phyloP scores from a whole-genome alignment of 2,797 vertebrate genomes.

The Schizopygopsis pylzovi region DNA sequence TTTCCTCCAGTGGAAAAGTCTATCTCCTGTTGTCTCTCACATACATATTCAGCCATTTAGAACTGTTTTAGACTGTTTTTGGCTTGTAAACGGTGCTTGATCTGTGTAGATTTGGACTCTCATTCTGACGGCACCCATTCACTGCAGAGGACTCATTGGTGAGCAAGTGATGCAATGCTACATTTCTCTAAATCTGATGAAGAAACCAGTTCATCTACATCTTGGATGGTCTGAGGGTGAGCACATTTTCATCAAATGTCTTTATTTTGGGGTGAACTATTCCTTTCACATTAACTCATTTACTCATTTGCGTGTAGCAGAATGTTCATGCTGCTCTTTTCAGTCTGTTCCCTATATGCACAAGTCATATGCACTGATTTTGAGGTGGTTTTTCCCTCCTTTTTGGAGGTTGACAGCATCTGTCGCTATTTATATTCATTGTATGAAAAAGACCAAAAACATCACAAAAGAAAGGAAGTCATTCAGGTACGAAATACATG shows the following conservation, averaged over 20 bases:
- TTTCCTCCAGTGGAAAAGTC: too few species aligned
- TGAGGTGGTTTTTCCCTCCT: not conserved
- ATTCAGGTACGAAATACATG: not conserved
- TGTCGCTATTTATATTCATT: not conserved
- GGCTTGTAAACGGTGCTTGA: too few species aligned
- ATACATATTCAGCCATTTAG: too few species aligned
- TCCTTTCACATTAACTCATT: not conserved
- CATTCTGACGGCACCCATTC: not conserved
- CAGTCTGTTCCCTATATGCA: not conserved
- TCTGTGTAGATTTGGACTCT: too few species aligned
- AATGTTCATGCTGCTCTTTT: not conserved
- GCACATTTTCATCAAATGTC: too few species aligned
- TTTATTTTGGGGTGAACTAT: not conserved
- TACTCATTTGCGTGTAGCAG: not conserved
- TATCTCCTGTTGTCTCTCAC: too few species aligned
- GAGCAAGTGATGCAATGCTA: not conserved
- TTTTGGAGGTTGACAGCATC: not conserved
- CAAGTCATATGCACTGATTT: not conserved
- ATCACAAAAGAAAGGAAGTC: not conserved
- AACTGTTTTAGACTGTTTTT: too few species aligned
- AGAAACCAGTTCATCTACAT: not conserved
- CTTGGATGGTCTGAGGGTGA: not conserved
- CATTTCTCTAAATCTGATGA: not conserved
- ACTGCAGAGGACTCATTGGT: not conserved
- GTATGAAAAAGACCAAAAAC: not conserved